These are phyloP conservation scores for Bilobella aurantiaca DNA, from an alignment of 1,140 invertebrate genomes.

Conservation along the genomic window DNA sequence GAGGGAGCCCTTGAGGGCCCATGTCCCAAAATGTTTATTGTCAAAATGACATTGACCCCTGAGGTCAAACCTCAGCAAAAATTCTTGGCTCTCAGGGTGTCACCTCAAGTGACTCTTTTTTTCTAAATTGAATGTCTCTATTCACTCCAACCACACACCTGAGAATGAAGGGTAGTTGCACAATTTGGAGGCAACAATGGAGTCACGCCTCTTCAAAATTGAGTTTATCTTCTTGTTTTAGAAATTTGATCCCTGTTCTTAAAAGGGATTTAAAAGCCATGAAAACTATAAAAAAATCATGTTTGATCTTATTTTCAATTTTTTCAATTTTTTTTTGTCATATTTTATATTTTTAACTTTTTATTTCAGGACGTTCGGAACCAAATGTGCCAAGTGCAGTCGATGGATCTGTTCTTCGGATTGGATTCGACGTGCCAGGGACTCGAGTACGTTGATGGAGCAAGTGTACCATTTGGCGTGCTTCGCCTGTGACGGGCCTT, in stretches of 20 bases:
- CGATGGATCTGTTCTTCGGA: slow-evolving; percentile 84
- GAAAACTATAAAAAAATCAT: not conserved
- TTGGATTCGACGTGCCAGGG: slow-evolving; percentile 75
- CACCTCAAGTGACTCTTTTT: not conserved
- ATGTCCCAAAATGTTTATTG: not conserved
- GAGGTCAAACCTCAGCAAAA: not conserved
- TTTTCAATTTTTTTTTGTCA: not conserved
- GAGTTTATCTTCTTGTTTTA: no score
- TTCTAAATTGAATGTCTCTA: slow-evolving; percentile 3
- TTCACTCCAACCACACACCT: not conserved
- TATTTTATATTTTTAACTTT: no score
- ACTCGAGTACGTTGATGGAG: slow-evolving; percentile 42
- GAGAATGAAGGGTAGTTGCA: not conserved
- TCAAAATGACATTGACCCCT: not conserved
- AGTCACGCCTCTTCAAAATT: no score
- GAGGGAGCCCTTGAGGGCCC: not conserved
- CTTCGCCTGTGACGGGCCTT: slow-evolving; percentile 59
- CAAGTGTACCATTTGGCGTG: slow-evolving; percentile 81
- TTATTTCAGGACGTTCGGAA: slow-evolving; percentile 72
- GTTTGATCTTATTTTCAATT: not conserved
- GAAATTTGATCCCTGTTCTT: no score
- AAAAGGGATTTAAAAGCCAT: not conserved
- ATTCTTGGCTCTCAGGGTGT: not conserved
- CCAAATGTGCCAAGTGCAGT: slow-evolving; percentile 91
- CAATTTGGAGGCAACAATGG: not conserved